Percentiles rank a stretch among this genome's conserved stretches.
phyloP scores from a whole-genome alignment of 2,797 vertebrate species.

The Anguilla anguilla region DNA sequence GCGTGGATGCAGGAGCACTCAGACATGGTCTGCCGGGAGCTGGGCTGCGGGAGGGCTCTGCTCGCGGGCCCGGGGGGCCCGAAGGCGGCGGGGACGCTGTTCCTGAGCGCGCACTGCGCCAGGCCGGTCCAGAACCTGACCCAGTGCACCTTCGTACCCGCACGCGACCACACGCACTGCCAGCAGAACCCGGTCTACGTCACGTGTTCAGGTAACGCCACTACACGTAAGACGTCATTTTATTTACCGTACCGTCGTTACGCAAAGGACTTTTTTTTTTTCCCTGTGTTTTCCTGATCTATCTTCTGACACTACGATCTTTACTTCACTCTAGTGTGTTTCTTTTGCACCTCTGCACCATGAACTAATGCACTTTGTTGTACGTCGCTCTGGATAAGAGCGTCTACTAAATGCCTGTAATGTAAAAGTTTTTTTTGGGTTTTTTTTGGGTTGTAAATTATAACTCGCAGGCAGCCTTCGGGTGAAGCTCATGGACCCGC shows the following conservation, averaged over 20 bases:
- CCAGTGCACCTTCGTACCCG: constrained; percentile 47
- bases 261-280: too few species aligned
- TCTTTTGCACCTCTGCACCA: too few species aligned
- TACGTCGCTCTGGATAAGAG: too few species aligned
- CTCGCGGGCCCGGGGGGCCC: rapidly evolving
- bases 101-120: constrained; percentile 45
- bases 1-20: constrained; percentile 34
- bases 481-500: neutral
- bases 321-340: too few species aligned
- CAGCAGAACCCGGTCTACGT: neutral
- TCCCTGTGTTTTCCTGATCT: too few species aligned
- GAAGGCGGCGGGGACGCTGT: rapidly evolving
- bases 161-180: rapidly evolving
- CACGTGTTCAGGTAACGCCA: constrained; percentile 62
- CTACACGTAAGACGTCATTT: neutral
- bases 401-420: too few species aligned
- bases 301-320: too few species aligned
- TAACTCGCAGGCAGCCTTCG: constrained; percentile 54
- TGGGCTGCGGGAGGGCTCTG: constrained; percentile 42
- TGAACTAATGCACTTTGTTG: too few species aligned
- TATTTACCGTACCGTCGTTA: neutral
- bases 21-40: constrained; percentile 41
- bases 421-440: neutral
- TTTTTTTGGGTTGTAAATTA: neutral
- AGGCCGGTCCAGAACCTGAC: rapidly evolving